Conservation (phyloP, 2,797 vertebrate genomes). For the Manis crassicaudata region DNA sequence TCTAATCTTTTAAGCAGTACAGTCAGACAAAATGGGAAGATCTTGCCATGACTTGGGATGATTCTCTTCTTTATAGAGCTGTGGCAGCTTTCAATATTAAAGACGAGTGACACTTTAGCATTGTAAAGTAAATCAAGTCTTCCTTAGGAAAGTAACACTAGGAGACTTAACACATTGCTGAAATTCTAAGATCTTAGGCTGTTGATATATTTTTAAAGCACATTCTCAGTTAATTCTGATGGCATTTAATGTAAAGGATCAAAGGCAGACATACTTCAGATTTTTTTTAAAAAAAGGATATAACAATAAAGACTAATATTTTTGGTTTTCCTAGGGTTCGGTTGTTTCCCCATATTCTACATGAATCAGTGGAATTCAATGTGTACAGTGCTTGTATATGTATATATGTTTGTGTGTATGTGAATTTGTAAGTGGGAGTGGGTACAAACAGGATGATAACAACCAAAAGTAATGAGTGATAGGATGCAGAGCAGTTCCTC, state of each 20-base stretch:
- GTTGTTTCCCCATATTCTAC: background rate
- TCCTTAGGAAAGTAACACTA: background rate
- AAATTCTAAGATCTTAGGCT: background rate
- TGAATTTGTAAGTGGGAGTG: background rate
- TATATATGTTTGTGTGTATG: background rate
- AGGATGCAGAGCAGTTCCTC: background rate
- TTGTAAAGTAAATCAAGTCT: background rate
- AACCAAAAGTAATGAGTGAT: background rate
- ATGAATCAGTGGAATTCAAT: background rate
- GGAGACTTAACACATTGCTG: background rate
- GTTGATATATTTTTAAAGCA: background rate
- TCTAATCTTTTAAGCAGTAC: background rate
- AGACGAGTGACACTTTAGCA: conserved; percentile 11
- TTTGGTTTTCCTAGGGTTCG: background rate
- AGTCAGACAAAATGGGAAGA: background rate
- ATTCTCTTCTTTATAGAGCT: background rate
- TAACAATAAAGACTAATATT: background rate
- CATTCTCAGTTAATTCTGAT: background rate
- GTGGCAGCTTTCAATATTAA: background rate
- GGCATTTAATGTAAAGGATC: background rate
- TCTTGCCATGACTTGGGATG: background rate
- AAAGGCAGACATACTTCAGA: background rate
- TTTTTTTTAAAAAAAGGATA: background rate
- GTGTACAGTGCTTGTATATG: background rate
- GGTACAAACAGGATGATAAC: background rate